phyloP scores from a whole-genome alignment of 2,888 invertebrate genomes.

The Caenorhabditis auriculariae region DNA sequence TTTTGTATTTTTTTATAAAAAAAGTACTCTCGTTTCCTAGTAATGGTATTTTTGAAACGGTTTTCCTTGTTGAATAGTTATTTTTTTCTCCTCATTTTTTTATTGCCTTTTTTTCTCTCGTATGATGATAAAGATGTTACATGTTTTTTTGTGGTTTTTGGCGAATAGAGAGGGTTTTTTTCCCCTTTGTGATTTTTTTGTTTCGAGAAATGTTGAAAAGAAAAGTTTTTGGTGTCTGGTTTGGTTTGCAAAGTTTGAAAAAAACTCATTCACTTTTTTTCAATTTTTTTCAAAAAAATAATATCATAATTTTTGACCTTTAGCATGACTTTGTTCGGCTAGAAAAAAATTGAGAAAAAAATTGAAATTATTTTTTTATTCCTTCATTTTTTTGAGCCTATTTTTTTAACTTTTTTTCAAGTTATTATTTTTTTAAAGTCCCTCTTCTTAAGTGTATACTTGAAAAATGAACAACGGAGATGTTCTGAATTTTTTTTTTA shows the following conservation, averaged over 20 bases:
- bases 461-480: no score
- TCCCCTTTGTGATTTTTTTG: background rate
- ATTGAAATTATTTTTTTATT: no score
- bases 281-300: background rate
- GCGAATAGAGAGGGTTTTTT: no score
- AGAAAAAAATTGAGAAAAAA: background rate
- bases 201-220: background rate
- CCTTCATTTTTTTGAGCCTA: no score
- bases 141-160: background rate
- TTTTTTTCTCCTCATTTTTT: background rate
- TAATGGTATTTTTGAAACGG: no score
- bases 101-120: background rate
- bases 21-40: no score
- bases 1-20: no score
- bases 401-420: no score
- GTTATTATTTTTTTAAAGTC: no score
- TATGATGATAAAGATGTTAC: background rate
- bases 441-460: no score
- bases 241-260: background rate
- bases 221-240: background rate
- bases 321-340: background rate
- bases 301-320: background rate
- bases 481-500: no score
- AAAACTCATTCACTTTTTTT: background rate
- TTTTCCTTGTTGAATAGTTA: constrained; percentile 6